Base-by-base conservation (phyloP, 1,140 invertebrate species). In the Drosophila kohkoa region DNA sequence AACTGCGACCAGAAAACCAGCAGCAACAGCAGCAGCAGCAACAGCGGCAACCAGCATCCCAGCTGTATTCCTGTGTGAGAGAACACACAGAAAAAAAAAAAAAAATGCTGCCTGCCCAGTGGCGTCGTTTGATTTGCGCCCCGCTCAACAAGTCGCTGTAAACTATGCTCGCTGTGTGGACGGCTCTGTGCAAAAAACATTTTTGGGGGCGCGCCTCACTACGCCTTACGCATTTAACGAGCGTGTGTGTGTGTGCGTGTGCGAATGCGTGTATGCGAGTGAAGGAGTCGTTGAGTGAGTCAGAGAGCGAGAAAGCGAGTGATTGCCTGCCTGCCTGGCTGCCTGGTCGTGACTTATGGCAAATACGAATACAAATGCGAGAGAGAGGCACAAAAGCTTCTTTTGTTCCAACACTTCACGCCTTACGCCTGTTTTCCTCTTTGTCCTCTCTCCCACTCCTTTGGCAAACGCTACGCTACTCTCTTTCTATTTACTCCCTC, bases 311-410 rank as follows among this genome's bases (percentile, higher is more conserved):
- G 35, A 20, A 62, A 66, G 52, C 38, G 35, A 32, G 35, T 10
- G 59, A 59, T 35, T 73, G 75, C 74, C 72, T 79, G 83, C 70
- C 82, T 88, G 83, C 38, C 68, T 73, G 75, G 74, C 72, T 79
- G 83, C 77, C 82, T 88, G 83, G 43, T 71, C 66, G 67, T 87
- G 83, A 88, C 82, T 88, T 88, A 62, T 69, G 66, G 49, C 67
- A 68, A 77, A 77, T 80, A 52, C 66, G n/a, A 63, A 63, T 71
- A 65, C 48, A 72, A 72, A 60, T 45, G 68, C 5, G 51, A 65
- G 51, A 54, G 55, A 46, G 55, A 38, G 46, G 5, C 30, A 10
- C n/a, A 58, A 58, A 51, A 52, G 32, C 63, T 51, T 28, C 25
- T 67, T 66, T 67, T 58, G 20, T 59, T 49, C 60, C 54, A 48